Conservation (phyloP, 2,113 vertebrate genomes). For the Manacus vitellinus region DNA sequence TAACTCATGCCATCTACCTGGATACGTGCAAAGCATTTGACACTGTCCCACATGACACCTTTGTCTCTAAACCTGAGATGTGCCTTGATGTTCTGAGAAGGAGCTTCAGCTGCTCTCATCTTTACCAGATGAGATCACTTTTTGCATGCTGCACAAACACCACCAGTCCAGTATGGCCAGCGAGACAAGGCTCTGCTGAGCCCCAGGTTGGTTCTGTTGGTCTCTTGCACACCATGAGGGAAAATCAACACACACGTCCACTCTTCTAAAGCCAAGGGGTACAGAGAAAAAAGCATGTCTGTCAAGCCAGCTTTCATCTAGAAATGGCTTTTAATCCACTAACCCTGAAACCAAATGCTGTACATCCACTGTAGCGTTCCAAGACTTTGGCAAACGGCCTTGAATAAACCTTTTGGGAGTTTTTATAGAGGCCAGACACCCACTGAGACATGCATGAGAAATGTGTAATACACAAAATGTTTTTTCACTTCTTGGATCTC, state of each 20-base stretch:
- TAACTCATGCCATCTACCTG: not conserved
- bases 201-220: not conserved
- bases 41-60: not conserved
- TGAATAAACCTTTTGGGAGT: not conserved
- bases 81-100: not conserved
- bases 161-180: not conserved
- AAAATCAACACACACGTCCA: rapidly evolving
- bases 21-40: not conserved
- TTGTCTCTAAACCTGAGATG: not conserved
- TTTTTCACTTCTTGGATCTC: not conserved
- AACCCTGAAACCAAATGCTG: not conserved
- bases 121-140: not conserved
- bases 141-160: not conserved
- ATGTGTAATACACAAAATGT: not conserved
- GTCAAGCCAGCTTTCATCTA: not conserved
- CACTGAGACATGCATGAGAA: conserved; percentile 24
- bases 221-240: not conserved
- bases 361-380: not conserved
- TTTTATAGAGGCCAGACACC: conserved; percentile 24
- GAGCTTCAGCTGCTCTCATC: not conserved
- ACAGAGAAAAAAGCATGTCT: not conserved
- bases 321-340: not conserved
- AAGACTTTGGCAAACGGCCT: not conserved
- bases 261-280: not conserved
- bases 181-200: rapidly evolving